Evolutionary conservation across 2,888 invertebrate species (phyloP).

Genomic region (Scaptomyza parva): DNA sequence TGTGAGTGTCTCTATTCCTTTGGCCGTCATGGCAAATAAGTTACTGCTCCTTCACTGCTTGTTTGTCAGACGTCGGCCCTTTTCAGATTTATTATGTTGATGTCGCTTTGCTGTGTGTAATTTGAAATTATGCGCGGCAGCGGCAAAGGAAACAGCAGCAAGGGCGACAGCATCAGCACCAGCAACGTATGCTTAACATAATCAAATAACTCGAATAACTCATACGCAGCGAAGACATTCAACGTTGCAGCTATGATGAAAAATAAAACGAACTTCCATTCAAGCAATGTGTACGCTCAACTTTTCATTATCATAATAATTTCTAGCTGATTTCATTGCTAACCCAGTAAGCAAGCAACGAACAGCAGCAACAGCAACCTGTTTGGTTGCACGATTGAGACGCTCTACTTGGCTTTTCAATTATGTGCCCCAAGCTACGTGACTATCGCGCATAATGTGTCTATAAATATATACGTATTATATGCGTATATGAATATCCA

Average conservation of each 20-base stretch:
- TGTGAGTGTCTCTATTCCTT: constrained; percentile 16
- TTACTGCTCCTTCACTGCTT: constrained; percentile 53
- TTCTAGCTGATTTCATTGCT: constrained; percentile 74
- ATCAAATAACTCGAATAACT: constrained; percentile 77
- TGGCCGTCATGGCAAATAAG: constrained; percentile 54
- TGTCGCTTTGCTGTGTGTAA: constrained; percentile 65
- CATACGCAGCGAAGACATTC: constrained; percentile 57
- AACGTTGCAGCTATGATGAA: constrained; percentile 38
- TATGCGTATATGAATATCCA: not conserved
- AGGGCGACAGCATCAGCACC: constrained; percentile 7
- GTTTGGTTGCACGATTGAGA: constrained; percentile 65
- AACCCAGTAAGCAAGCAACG: constrained; percentile 3
- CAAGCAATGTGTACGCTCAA: constrained; percentile 36
- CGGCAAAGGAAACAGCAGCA: constrained; percentile 37
- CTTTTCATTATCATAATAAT: constrained; percentile 77
- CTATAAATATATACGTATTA: not conserved
- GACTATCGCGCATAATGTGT: constrained; percentile 71
- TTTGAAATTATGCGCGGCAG: constrained; percentile 73
- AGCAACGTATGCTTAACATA: constrained; percentile 70
- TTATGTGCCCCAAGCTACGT: constrained; percentile 71
- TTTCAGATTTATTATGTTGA: constrained; percentile 73
- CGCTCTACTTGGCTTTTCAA: constrained; percentile 75
- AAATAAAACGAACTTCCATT: constrained; percentile 21
- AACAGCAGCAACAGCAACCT: constrained; percentile 37
- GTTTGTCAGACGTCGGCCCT: constrained; percentile 68